phyloP scores from a whole-genome alignment of 1,140 invertebrate genomes.

The Camponotus floridanus region DNA sequence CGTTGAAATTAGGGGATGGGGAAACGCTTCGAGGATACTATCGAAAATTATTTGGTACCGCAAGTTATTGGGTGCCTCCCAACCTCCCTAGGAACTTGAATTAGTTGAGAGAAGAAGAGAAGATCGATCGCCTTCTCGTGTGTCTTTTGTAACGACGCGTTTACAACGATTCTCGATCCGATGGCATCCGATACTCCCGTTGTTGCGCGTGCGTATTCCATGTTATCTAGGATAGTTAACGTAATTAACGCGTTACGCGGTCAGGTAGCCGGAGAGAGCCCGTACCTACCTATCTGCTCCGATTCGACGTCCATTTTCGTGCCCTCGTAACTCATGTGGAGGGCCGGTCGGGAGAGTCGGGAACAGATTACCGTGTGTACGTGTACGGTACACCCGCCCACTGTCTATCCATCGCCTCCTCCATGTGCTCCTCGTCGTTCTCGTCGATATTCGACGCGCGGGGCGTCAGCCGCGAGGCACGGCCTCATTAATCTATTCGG shows the following conservation, averaged over 20 bases:
- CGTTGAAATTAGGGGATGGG: background rate
- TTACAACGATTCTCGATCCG: background rate
- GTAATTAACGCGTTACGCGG: constrained; percentile 17
- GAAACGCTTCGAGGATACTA: background rate
- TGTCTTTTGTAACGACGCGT: background rate
- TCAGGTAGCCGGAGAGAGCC: background rate
- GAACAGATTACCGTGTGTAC: constrained; percentile 15
- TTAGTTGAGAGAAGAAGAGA: background rate
- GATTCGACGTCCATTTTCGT: constrained; percentile 49
- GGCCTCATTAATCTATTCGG: constrained; percentile 67
- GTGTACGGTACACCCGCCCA: constrained; percentile 25
- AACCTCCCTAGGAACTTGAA: background rate
- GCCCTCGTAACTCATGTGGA: constrained; percentile 38
- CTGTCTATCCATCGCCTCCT: background rate
- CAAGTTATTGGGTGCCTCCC: background rate
- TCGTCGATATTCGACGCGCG: constrained; percentile 66
- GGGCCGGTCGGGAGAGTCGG: constrained; percentile 14
- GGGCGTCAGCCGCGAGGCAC: constrained; percentile 58
- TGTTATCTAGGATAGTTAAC: constrained; percentile 16
- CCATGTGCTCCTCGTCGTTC: constrained; percentile 55
- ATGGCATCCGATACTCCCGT: background rate
- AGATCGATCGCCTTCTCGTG: background rate
- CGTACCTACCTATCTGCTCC: background rate
- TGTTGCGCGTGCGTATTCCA: background rate
- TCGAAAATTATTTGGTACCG: background rate